A percentile compares a stretch with the other conserved stretches of the same genome.
phyloP scores from a whole-genome alignment of 1,140 invertebrate species.

The Habropoda laboriosa region DNA sequence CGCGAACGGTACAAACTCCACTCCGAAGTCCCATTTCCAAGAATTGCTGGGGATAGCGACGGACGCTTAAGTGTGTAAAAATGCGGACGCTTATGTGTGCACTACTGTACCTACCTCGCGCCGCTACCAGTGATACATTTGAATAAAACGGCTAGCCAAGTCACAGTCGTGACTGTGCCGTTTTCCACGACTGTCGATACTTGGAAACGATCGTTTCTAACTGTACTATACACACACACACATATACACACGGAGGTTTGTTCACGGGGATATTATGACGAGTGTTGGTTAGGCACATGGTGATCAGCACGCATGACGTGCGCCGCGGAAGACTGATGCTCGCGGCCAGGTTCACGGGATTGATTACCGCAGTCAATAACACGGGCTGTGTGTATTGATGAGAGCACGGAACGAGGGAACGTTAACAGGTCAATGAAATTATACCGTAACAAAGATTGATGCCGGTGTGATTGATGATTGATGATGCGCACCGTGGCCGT shows the following conservation, averaged over 20 bases:
- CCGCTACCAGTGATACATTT: neutral
- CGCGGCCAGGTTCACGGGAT: constrained; percentile 66
- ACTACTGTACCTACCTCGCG: no score
- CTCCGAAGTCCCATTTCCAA: no score
- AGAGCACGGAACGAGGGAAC: constrained; percentile 58
- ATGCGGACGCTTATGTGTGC: no score
- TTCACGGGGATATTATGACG: constrained; percentile 15
- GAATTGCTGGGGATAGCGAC: no score
- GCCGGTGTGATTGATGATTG: constrained; percentile 67
- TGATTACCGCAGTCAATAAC: constrained; percentile 68
- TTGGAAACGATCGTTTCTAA: neutral
- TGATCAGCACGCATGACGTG: constrained; percentile 57
- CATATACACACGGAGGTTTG: no score
- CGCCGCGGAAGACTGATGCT: constrained; percentile 59
- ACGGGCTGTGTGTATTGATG: constrained; percentile 63
- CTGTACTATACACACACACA: neutral
- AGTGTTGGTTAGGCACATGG: constrained; percentile 7
- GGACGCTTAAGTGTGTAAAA: no score
- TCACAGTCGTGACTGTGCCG: neutral
- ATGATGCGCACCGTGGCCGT: constrained; percentile 51
- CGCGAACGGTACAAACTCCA: no score
- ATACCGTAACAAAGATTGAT: constrained; percentile 69
- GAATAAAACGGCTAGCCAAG: neutral
- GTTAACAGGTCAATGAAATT: constrained; percentile 71
- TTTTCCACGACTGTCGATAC: neutral